A percentile compares a stretch with the other conserved stretches of the same genome.
phyloP scores from a whole-genome alignment of 2,797 vertebrate genomes.

The Bradypodion ventrale region DNA sequence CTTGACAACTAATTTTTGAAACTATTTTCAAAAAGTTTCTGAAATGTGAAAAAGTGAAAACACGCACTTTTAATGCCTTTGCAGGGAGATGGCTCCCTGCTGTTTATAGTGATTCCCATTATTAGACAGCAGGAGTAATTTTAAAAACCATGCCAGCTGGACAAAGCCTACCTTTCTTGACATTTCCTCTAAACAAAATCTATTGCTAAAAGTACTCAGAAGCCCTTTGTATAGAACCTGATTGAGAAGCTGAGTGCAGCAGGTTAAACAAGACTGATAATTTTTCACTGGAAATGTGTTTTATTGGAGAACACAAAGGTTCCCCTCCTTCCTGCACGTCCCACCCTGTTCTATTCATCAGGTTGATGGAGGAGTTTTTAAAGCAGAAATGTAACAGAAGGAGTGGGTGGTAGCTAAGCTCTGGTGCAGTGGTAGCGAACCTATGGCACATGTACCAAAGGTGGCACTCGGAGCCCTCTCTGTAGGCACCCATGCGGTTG shows the following conservation, averaged over 20 bases:
- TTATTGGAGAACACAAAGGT: background rate
- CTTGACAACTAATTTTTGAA: background rate
- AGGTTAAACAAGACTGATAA: background rate
- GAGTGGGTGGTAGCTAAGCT: background rate
- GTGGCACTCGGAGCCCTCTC: no score
- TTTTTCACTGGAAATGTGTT: slow-evolving; percentile 13
- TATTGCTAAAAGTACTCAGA: slow-evolving; percentile 13
- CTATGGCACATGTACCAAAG: no score
- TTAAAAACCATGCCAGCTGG: slow-evolving; percentile 29
- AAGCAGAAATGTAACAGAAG: background rate
- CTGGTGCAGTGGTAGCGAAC: background rate
- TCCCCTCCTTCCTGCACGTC: no score
- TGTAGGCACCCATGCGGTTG: no score
- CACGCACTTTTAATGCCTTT: background rate
- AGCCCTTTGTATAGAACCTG: slow-evolving; percentile 39
- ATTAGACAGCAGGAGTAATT: slow-evolving; percentile 46
- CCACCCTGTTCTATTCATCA: background rate
- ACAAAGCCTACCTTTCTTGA: slow-evolving; percentile 28
- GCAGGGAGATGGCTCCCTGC: background rate
- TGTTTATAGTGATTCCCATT: slow-evolving; percentile 37
- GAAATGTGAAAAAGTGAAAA: background rate
- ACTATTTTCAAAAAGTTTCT: background rate
- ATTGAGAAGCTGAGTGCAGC: background rate
- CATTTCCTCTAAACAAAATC: slow-evolving; percentile 34
- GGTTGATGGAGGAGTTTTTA: background rate